These are phyloP conservation scores for Tinea pellionella DNA, from an alignment of 2,888 invertebrate species.

Conservation along the genomic window DNA sequence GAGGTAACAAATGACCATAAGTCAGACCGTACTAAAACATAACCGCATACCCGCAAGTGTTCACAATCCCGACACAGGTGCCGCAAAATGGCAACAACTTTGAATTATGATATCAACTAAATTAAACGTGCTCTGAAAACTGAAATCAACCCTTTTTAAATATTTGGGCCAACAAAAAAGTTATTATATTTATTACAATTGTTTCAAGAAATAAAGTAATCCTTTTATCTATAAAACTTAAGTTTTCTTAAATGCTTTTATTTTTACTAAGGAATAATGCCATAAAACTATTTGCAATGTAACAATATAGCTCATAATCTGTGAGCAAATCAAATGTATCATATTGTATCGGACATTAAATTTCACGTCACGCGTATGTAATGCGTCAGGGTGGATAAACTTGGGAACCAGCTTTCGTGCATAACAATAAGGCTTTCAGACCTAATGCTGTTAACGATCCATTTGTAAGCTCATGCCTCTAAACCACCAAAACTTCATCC, in stretches of 20 bases:
- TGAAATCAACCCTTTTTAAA: background rate
- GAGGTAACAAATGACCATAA: background rate
- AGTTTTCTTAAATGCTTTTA: no score
- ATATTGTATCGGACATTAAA: constrained; percentile 1
- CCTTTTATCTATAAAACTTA: no score
- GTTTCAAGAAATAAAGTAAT: no score
- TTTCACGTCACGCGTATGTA: background rate
- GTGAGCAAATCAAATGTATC: background rate
- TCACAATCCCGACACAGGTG: background rate
- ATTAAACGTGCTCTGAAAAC: background rate
- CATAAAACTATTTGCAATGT: no score
- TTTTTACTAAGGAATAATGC: no score
- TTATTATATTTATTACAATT: no score
- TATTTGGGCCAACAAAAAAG: no score
- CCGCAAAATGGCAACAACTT: background rate
- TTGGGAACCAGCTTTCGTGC: constrained; percentile 23
- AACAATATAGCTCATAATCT: background rate
- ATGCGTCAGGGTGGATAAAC: constrained; percentile 27
- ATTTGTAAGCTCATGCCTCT: constrained; percentile 1
- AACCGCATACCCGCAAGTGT: constrained; percentile 1
- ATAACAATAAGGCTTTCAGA: constrained; percentile 24
- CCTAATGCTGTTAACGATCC: constrained; percentile 8
- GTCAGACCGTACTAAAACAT: background rate
- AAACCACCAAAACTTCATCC: background rate
- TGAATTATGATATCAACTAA: background rate